A percentile compares a stretch with the other conserved stretches of the same genome.
These are phyloP conservation scores for Aleiodes sp. DNA, from an alignment of 1,140 invertebrate genomes.

Conservation along the genomic window DNA sequence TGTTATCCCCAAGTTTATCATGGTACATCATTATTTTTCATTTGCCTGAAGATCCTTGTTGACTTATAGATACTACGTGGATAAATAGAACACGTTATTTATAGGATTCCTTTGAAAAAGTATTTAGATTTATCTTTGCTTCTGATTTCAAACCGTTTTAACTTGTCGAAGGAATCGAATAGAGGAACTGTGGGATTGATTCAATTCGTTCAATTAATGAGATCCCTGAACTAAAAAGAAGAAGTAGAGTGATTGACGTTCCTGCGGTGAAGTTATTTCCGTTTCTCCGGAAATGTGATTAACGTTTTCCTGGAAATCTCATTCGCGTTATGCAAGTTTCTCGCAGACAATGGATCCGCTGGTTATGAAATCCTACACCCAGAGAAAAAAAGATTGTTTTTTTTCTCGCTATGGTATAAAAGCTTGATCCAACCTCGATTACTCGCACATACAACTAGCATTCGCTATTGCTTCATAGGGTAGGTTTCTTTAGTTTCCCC, in stretches of 20 bases:
- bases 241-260: neutral
- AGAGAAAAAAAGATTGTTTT: too few relatives aligned
- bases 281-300: too few relatives aligned
- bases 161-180: neutral
- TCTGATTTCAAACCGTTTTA: neutral
- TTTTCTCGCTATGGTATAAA: too few relatives aligned
- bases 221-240: constrained; percentile 3
- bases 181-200: neutral
- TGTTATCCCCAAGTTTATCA: constrained; percentile 1
- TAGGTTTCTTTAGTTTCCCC: too few relatives aligned
- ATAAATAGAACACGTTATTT: neutral
- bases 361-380: too few relatives aligned
- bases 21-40: neutral
- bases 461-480: too few relatives aligned
- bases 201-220: neutral
- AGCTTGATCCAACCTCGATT: too few relatives aligned
- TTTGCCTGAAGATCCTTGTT: neutral
- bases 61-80: neutral
- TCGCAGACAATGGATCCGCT: too few relatives aligned
- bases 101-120: neutral
- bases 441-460: too few relatives aligned
- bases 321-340: too few relatives aligned
- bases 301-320: too few relatives aligned
- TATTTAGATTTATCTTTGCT: neutral
- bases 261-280: neutral